Conservation (phyloP, 2,113 vertebrate genomes). For the Falcunculus frontatus region DNA sequence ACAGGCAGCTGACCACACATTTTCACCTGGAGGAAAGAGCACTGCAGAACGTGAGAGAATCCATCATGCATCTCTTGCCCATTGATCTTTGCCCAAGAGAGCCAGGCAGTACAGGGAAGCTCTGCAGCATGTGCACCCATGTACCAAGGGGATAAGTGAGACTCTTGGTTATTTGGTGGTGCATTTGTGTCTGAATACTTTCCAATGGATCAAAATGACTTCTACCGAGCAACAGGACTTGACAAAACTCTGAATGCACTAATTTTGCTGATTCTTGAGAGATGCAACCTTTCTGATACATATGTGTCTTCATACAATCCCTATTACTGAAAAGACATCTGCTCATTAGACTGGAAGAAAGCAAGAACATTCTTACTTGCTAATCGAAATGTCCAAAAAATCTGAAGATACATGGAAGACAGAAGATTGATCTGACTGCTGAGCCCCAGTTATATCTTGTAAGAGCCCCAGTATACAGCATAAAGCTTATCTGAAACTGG, state of each 20-base stretch:
- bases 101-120: neutral
- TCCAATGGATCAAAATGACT: neutral
- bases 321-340: neutral
- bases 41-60: neutral
- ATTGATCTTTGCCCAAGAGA: neutral
- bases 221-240: neutral
- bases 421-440: neutral
- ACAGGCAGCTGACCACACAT: neutral
- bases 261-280: neutral
- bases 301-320: neutral
- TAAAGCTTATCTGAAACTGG: neutral
- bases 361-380: neutral
- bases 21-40: neutral
- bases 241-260: neutral
- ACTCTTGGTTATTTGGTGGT: neutral
- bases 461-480: neutral
- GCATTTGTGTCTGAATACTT: neutral
- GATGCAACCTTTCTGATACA: neutral
- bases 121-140: neutral
- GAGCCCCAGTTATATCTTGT: neutral
- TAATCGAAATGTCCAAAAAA: neutral
- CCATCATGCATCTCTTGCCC: accelerated
- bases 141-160: neutral
- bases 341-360: neutral
- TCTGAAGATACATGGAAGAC: neutral